phyloP scores from a whole-genome alignment of 37 sponge, comb jelly and placozoan genomes.

The Aphrocallistes beatrix region DNA sequence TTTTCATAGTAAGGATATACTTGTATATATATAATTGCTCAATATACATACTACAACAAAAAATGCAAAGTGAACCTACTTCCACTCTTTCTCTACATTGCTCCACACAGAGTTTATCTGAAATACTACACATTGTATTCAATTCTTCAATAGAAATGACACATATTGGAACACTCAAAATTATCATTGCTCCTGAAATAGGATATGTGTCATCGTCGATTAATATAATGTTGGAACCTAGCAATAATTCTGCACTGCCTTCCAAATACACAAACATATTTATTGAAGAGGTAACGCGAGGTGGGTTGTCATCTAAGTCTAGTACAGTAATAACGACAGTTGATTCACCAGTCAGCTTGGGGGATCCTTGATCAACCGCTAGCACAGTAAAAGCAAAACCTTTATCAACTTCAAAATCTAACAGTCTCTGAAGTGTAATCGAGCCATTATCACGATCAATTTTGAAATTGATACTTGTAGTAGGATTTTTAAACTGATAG shows the following conservation, averaged over 20 bases:
- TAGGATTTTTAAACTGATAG: not conserved
- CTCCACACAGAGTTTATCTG: not conserved
- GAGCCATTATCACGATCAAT: not conserved
- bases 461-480: not conserved
- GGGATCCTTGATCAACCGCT: not conserved
- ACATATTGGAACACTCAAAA: not conserved
- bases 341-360: not conserved
- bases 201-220: slow-evolving; percentile 9
- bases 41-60: no score
- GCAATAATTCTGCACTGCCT: not conserved
- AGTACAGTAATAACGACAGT: not conserved
- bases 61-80: no score
- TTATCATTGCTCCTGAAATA: not conserved
- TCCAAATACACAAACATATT: not conserved
- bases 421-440: not conserved
- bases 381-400: not conserved
- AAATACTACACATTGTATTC: not conserved
- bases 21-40: no score
- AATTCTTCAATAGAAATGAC: not conserved
- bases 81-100: not conserved
- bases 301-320: not conserved
- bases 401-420: not conserved
- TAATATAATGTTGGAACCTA: not conserved
- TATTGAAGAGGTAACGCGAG: not conserved
- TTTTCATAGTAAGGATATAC: no score